phyloP scores from a whole-genome alignment of 1,140 invertebrate species.

The Drosophila mauritiana region DNA sequence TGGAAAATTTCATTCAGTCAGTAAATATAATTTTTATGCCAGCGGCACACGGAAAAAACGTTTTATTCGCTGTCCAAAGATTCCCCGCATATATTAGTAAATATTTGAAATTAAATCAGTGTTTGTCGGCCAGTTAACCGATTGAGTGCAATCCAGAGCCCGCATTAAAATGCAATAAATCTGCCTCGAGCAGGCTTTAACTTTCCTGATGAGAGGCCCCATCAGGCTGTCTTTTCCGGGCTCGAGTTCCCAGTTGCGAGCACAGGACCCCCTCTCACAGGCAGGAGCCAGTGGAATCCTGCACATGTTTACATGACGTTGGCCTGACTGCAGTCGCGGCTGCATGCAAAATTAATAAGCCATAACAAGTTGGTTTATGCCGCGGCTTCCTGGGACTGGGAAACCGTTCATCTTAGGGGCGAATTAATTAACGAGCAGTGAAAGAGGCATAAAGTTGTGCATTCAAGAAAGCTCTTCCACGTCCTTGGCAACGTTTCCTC shows the following conservation, averaged over 20 bases:
- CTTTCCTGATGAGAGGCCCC: slow-evolving; percentile 4
- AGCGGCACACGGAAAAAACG: slow-evolving; percentile 13
- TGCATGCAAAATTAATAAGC: slow-evolving; percentile 50
- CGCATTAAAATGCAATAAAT: slow-evolving; percentile 22
- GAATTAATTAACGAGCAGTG: slow-evolving; percentile 34
- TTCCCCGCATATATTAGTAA: slow-evolving; percentile 29
- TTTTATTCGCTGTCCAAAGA: slow-evolving; percentile 32
- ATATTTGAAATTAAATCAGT: slow-evolving; percentile 38
- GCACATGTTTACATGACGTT: slow-evolving; percentile 36
- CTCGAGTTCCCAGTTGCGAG: neutral
- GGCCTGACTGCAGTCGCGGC: slow-evolving; percentile 34
- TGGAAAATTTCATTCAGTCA: neutral
- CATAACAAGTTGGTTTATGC: slow-evolving; percentile 43
- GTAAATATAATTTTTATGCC: slow-evolving; percentile 27
- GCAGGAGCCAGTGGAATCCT: slow-evolving; percentile 16
- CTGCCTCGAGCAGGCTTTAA: slow-evolving; percentile 4
- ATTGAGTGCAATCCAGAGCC: slow-evolving; percentile 1
- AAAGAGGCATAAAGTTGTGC: slow-evolving; percentile 6
- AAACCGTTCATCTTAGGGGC: slow-evolving; percentile 17
- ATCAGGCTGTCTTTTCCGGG: slow-evolving; percentile 2
- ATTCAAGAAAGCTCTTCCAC: neutral
- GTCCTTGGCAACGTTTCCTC: neutral
- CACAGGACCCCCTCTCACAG: neutral
- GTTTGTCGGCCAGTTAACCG: slow-evolving; percentile 15
- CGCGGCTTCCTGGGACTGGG: slow-evolving; percentile 1